Percentiles rank a stretch among this genome's conserved stretches.
Evolutionary conservation across 2,113 vertebrate species (phyloP).

Genomic region (Neotragus moschatus): DNA sequence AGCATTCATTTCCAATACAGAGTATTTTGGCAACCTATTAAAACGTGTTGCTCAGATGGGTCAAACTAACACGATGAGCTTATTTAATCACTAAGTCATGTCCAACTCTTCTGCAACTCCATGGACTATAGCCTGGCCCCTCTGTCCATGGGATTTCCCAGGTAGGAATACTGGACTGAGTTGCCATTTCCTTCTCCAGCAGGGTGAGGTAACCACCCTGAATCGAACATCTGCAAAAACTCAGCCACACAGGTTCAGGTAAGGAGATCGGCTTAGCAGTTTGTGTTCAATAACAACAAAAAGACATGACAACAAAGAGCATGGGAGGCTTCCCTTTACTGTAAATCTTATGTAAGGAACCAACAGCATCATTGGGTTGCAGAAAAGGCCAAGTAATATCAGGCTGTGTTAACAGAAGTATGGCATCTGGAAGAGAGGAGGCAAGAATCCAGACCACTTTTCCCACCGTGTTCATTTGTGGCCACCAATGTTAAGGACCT

Average conservation of each 20-base stretch:
- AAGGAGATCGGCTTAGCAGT: not conserved
- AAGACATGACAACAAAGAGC: not conserved
- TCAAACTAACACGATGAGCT: not conserved
- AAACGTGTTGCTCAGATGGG: not conserved
- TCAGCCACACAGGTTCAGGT: not conserved
- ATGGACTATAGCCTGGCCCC: not conserved
- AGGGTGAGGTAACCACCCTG: not conserved
- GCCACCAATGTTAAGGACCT: not conserved
- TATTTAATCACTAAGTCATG: not conserved
- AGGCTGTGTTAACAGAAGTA: not conserved
- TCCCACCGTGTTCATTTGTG: not conserved
- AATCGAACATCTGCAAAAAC: not conserved
- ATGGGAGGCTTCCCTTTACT: not conserved
- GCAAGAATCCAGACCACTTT: not conserved
- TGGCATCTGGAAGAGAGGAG: not conserved
- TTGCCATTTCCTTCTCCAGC: not conserved
- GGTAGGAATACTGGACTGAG: not conserved
- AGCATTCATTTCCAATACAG: not conserved
- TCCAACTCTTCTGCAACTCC: not conserved
- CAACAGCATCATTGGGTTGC: not conserved
- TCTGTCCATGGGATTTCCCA: not conserved
- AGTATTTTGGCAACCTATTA: not conserved
- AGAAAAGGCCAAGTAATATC: not conserved
- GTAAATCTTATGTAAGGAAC: not conserved
- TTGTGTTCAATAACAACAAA: not conserved